These are phyloP conservation scores for Oostethus manadensis DNA, from an alignment of 2,113 vertebrate genomes.

Conservation along the genomic window DNA sequence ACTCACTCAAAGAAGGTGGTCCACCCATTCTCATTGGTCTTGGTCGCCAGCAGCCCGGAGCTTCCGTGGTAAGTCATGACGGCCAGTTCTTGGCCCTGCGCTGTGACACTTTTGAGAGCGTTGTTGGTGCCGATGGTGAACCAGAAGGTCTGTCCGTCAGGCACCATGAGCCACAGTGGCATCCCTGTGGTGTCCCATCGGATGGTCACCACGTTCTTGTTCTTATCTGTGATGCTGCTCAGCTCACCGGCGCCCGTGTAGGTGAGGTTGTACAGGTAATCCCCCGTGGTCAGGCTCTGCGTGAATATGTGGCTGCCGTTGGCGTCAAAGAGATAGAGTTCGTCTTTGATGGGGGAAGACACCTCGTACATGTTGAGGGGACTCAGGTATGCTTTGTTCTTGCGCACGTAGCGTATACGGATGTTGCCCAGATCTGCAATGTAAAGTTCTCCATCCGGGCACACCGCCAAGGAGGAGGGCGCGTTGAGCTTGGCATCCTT, in stretches of 20 bases:
- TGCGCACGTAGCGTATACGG: conserved; percentile 89
- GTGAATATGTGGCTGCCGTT: conserved; percentile 93
- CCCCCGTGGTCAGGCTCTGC: conserved; percentile 92
- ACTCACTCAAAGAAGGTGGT: conserved; percentile 98
- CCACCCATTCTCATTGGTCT: conserved; percentile 96
- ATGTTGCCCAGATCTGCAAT: conserved; percentile 94
- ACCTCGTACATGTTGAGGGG: conserved; percentile 92
- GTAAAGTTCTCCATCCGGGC: conserved; percentile 89
- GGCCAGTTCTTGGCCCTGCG: conserved; percentile 89
- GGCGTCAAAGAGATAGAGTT: conserved; percentile 93
- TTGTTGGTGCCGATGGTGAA: conserved; percentile 95
- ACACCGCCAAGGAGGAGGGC: conserved; percentile 87
- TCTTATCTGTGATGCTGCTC: conserved; percentile 87
- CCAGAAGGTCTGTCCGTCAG: conserved; percentile 93
- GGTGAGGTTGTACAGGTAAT: conserved; percentile 93
- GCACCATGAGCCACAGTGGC: conserved; percentile 92
- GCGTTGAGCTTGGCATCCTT: conserved; percentile 92
- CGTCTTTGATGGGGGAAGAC: conserved; percentile 91
- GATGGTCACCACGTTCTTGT: conserved; percentile 84
- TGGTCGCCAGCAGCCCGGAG: conserved; percentile 90
- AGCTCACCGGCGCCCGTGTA: conserved; percentile 86
- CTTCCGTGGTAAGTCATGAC: conserved; percentile 96
- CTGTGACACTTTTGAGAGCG: conserved; percentile 85
- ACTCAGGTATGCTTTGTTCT: conserved; percentile 90
- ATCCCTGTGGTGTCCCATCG: conserved; percentile 87